Conservation (phyloP, 2,888 invertebrate genomes). For the Silvanus unidentatus region DNA sequence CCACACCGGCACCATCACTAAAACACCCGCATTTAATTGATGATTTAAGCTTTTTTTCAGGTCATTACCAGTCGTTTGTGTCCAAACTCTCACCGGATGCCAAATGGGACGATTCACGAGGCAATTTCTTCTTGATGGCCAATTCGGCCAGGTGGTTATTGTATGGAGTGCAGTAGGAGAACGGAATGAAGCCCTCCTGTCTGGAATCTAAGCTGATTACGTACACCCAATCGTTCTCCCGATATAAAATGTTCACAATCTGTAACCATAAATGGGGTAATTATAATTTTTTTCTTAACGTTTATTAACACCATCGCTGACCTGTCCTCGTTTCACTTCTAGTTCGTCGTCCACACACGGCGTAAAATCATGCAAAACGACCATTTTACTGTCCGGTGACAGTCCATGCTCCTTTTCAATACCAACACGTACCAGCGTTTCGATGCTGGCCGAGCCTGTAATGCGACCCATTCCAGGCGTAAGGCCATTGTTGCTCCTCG, state of each 20-base stretch:
- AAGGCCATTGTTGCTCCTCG: slow-evolving; percentile 58
- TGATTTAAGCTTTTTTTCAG: slow-evolving; percentile 1
- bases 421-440: slow-evolving; percentile 81
- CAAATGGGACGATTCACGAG: slow-evolving; percentile 55
- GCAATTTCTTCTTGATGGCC: slow-evolving; percentile 81
- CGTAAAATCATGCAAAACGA: slow-evolving; percentile 88
- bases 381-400: slow-evolving; percentile 91
- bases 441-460: slow-evolving; percentile 90
- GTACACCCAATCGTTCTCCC: slow-evolving; percentile 97
- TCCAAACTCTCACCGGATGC: slow-evolving; percentile 54
- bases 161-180: slow-evolving; percentile 86
- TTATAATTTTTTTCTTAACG: background rate
- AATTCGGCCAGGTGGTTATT: slow-evolving; percentile 73
- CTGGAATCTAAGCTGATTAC: slow-evolving; percentile 86
- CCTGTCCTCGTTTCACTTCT: slow-evolving; percentile 81
- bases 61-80: slow-evolving; percentile 52
- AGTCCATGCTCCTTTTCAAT: slow-evolving; percentile 89
- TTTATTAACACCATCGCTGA: slow-evolving; percentile 32
- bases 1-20: slow-evolving; percentile 44
- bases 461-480: slow-evolving; percentile 86
- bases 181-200: slow-evolving; percentile 91
- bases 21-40: slow-evolving; percentile 6
- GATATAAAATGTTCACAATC: slow-evolving; percentile 88
- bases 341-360: slow-evolving; percentile 94
- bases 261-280: slow-evolving; percentile 36